These are phyloP conservation scores for Pimpla rufipes DNA, from an alignment of 2,888 invertebrate genomes.

Conservation along the genomic window DNA sequence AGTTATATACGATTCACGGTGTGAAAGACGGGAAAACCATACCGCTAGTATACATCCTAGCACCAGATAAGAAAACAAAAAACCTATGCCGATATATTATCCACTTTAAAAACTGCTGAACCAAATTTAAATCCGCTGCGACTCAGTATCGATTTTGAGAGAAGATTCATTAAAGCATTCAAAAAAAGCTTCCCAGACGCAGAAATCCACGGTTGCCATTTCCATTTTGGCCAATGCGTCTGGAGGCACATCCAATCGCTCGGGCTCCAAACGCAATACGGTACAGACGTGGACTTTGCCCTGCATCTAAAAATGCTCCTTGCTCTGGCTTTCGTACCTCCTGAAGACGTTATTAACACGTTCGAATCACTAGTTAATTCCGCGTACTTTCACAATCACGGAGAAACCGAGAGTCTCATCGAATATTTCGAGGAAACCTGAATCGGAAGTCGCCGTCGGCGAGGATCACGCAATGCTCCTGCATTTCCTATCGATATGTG, in stretches of 20 bases:
- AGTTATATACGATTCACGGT: constrained; percentile 24
- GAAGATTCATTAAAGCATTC: constrained; percentile 30
- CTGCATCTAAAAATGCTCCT: constrained; percentile 39
- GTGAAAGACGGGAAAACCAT: neutral
- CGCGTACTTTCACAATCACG: constrained; percentile 36
- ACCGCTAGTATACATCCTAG: constrained; percentile 20
- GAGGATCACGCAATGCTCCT: constrained; percentile 4
- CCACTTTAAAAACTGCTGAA: neutral
- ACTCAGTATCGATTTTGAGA: constrained; percentile 42
- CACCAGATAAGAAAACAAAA: constrained; percentile 13
- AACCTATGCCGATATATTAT: constrained; percentile 5
- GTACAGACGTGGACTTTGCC: constrained; percentile 36
- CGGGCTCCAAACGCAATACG: constrained; percentile 37
- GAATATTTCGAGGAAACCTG: constrained; percentile 55
- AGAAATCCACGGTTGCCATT: constrained; percentile 41
- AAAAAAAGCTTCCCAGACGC: constrained; percentile 25
- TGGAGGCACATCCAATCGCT: constrained; percentile 37
- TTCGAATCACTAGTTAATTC: constrained; percentile 31
- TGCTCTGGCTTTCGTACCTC: constrained; percentile 56
- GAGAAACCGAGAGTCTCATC: constrained; percentile 18
- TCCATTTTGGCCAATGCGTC: constrained; percentile 46
- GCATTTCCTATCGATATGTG: constrained; percentile 21
- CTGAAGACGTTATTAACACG: constrained; percentile 25
- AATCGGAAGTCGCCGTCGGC: constrained; percentile 29
- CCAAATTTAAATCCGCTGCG: neutral